Base-by-base conservation (phyloP, 2,797 vertebrate species). In the Pagetopsis macropterus region DNA sequence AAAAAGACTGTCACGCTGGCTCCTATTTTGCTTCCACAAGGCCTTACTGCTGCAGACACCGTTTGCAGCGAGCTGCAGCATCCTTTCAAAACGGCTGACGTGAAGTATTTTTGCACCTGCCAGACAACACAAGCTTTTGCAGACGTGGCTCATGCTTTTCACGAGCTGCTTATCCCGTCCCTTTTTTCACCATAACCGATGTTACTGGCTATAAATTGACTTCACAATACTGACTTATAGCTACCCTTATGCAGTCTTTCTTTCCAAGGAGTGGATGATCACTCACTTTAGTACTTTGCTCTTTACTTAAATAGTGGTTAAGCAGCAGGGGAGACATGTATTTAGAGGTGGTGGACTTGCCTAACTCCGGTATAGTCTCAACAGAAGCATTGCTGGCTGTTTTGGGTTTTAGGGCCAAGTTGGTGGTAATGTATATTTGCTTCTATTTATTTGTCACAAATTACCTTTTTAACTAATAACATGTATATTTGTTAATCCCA, bases 371-470 rank as follows among this genome's bases (percentile, higher is more conserved):
- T 10, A 19, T 43, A 55, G 65, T 80, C 75, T 73, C 49, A 63
- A 80, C 48, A 63, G 78, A 85, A 70, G 43, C 58, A 82, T 72
- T 72, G 61, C 56, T 50, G 78, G 75, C 40, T 78, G 51, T 73
- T 70, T 59, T 66, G 71, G 73, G 89, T 83, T 77, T 70, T 76
- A 75, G 54, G 65, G 74, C 33, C 33, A 37, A 7, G 33, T 37
- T 37, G 75, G 68, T 71, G 68, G 72, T 63, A 59, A 66, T 88
- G 81, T 90, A 85, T 69, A 87, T 91, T 86, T 89, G 78, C 86
- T 90, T 92, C 84, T 94, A 94, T 95, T 95, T 94, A 95, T 95
- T 93, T 86, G 79, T 84, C 87, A 74, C 83, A 55, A 75, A 80
- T 81, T 70, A 86, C 68, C 75, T 91, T 84, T 83, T 88, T 81